Percentiles rank a stretch among this genome's conserved stretches.
phyloP scores from a whole-genome alignment of 1,140 invertebrate species.

The Solenopsis fugax region DNA sequence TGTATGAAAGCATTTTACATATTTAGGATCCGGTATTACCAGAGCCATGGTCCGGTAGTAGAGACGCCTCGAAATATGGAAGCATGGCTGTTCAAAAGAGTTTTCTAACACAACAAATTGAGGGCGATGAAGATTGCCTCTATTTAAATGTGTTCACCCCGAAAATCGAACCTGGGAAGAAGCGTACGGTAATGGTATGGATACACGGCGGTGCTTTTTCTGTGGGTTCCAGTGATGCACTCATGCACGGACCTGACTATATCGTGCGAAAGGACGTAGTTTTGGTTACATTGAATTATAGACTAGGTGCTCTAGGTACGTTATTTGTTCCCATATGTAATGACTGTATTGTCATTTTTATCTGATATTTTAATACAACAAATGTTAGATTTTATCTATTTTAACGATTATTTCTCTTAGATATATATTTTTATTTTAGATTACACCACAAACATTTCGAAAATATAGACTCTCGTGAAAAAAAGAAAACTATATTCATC shows the following conservation, averaged over 20 bases:
- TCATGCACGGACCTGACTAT: conserved; percentile 85
- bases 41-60: conserved; percentile 87
- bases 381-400: background rate
- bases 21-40: conserved; percentile 87
- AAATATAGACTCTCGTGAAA: background rate
- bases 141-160: conserved; percentile 94
- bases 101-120: conserved; percentile 19
- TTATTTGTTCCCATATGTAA: background rate
- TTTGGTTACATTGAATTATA: conserved; percentile 88
- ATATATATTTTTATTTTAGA: too few species aligned
- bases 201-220: conserved; percentile 89
- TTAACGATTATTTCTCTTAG: too few species aligned
- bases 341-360: background rate
- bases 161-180: conserved; percentile 57
- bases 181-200: conserved; percentile 86
- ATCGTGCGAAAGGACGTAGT: conserved; percentile 87
- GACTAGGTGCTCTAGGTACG: conserved; percentile 86
- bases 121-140: conserved; percentile 91
- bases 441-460: too few species aligned
- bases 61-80: conserved; percentile 87
- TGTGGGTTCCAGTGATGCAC: conserved; percentile 82
- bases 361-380: background rate
- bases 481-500: background rate
- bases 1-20: background rate
- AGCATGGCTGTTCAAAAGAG: conserved; percentile 84